Evolutionary conservation across 1,140 invertebrate species (phyloP).

Genomic region (Aporrectodea caliginosa): DNA sequence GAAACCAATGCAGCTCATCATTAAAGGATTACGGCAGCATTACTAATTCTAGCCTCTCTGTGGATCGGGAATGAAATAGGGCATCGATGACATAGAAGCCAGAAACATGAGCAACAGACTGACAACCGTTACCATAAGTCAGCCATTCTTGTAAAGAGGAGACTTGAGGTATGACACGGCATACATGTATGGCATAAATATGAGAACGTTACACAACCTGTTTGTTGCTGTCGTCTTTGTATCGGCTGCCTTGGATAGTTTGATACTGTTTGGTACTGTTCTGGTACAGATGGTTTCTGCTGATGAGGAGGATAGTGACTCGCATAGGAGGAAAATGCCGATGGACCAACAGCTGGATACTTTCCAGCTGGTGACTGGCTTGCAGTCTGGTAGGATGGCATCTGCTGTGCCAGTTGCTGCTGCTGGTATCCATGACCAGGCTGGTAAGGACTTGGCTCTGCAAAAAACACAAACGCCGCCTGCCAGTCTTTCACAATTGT

Average conservation of each 20-base stretch:
- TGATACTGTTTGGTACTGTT: neutral
- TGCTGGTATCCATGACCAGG: neutral
- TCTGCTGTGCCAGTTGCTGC: conserved; percentile 10
- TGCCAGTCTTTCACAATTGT: no score
- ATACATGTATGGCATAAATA: neutral
- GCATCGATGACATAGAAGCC: no score
- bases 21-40: no score
- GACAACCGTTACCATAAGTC: no score
- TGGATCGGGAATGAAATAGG: no score
- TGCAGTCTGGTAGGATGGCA: conserved; percentile 21
- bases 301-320: conserved; percentile 44
- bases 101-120: no score
- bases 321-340: conserved; percentile 48
- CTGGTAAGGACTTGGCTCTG: conserved; percentile 30
- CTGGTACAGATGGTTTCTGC: conserved; percentile 32
- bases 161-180: no score
- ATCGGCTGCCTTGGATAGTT: neutral
- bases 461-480: no score
- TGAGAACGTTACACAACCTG: neutral
- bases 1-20: no score
- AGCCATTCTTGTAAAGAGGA: no score
- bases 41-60: no score
- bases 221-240: neutral
- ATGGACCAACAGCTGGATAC: conserved; percentile 40
- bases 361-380: conserved; percentile 43